Conservation (phyloP, 2,113 vertebrate species). For the Megaptera novaeangliae region DNA sequence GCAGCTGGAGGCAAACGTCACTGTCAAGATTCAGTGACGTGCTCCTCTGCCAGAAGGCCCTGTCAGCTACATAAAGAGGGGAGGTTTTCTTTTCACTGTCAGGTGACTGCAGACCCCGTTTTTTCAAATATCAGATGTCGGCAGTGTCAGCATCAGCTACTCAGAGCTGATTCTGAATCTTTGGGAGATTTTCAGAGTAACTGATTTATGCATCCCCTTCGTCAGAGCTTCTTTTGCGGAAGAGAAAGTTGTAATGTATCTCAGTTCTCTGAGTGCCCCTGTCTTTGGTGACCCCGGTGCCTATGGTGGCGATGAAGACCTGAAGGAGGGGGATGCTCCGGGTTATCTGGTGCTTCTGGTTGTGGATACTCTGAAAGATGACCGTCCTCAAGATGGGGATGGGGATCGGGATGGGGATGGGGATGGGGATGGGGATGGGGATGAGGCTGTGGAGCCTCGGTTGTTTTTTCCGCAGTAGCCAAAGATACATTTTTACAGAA, state of each 20-base stretch:
- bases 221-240: conserved; percentile 77
- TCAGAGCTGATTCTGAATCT: conserved; percentile 71
- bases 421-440: background rate
- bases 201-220: conserved; percentile 82
- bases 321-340: background rate
- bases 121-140: conserved; percentile 88
- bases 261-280: conserved; percentile 52
- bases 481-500: conserved; percentile 76
- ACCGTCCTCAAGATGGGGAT: background rate
- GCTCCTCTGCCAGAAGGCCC: conserved; percentile 77
- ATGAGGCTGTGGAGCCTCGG: background rate
- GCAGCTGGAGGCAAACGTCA: conserved; percentile 86
- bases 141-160: conserved; percentile 96
- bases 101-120: conserved; percentile 82
- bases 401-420: background rate
- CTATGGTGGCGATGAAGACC: background rate
- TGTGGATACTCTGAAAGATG: conserved; percentile 5
- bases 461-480: background rate
- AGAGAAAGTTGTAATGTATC: conserved; percentile 32
- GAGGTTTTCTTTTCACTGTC: conserved; percentile 89
- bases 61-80: conserved; percentile 95
- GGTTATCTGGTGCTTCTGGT: background rate
- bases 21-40: conserved; percentile 93
- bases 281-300: conserved; percentile 15
- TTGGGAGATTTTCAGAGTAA: conserved; percentile 85